Evolutionary conservation across 2,888 invertebrate genomes (phyloP), one percentile per base, ranked within the genome.

Genomic region (Metallyticus violacea): DNA sequence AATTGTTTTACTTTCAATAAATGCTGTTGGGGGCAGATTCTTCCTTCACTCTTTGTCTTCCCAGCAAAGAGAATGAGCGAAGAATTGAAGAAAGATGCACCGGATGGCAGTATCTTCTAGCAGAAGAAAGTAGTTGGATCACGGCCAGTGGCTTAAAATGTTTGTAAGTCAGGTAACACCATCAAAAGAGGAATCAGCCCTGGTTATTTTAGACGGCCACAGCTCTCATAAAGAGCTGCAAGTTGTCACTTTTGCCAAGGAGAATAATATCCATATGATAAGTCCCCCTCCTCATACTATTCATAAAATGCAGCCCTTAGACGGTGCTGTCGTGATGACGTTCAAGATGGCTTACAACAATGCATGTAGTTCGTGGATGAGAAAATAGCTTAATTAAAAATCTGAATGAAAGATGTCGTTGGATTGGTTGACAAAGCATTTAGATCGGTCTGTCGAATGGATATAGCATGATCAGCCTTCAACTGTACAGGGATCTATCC

Each of bases 361-460:
- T n/a, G 30, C 86, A n/a, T 85, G 87, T n/a, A 81, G 88, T 85
- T 27, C 84, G 4, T 86, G 88, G 88, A 87, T 88, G 89, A 86
- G 89, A 79, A 88, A 84, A 83, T 85, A 90, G 89, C 89, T 85
- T 86, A 89, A 9, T 88, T 90, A 79, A 89, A 89, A 86, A 88
- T 89, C n/a, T 86, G 79, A 9, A 76, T 88, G 30, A 87, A 87
- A 26, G 88, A 89, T 76, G 81, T 88, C 85, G 88, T 87, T 85
- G 87, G 83, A 5, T 79, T 89, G n/a, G 89, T 89, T n/a, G 62
- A 76, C 26, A 29, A 77, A 22, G 88, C 89, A 15, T 85, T 88
- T n/a, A 88, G 87, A 7, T 87, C 89, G 77, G 84, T 40, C 25
- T 89, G 89, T 77, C 84, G 86, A 78, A 30, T 88, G 30, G 88